phyloP scores from a whole-genome alignment of 1,140 invertebrate genomes.

The Lethocerus indicus region DNA sequence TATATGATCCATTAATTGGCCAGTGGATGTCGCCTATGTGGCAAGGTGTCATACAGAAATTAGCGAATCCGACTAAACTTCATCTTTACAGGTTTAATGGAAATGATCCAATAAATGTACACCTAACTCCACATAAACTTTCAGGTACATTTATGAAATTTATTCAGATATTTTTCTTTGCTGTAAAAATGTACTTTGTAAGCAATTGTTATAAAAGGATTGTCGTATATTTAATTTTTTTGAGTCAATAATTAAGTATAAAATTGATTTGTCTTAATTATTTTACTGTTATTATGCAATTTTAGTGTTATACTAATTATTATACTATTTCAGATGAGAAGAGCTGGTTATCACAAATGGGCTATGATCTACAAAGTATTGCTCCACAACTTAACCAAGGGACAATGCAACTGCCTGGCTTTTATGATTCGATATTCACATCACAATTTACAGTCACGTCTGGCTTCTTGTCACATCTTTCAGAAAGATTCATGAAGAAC shows the following conservation, averaged over 20 bases:
- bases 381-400: conserved; percentile 61
- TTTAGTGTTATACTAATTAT: background rate
- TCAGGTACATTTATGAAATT: conserved; percentile 34
- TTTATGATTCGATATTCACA: conserved; percentile 34
- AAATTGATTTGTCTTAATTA: background rate
- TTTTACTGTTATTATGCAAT: background rate
- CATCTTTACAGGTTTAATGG: conserved; percentile 82
- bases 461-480: conserved; percentile 59
- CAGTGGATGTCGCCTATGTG: conserved; percentile 89
- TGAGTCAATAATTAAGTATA: too few relatives aligned
- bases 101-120: conserved; percentile 82
- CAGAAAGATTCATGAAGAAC: conserved; percentile 52
- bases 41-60: conserved; percentile 59
- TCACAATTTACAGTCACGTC: conserved; percentile 45
- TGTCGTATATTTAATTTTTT: too few relatives aligned
- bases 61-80: conserved; percentile 59
- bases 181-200: too few relatives aligned
- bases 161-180: background rate
- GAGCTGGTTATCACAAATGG: conserved; percentile 65
- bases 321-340: conserved; percentile 48
- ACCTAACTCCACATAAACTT: conserved; percentile 49
- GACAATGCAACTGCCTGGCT: conserved; percentile 19
- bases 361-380: conserved; percentile 70
- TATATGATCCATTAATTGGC: conserved; percentile 87
- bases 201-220: too few relatives aligned